phyloP scores from a whole-genome alignment of 2,113 vertebrate species.

The Daphoenositta chrysoptera region DNA sequence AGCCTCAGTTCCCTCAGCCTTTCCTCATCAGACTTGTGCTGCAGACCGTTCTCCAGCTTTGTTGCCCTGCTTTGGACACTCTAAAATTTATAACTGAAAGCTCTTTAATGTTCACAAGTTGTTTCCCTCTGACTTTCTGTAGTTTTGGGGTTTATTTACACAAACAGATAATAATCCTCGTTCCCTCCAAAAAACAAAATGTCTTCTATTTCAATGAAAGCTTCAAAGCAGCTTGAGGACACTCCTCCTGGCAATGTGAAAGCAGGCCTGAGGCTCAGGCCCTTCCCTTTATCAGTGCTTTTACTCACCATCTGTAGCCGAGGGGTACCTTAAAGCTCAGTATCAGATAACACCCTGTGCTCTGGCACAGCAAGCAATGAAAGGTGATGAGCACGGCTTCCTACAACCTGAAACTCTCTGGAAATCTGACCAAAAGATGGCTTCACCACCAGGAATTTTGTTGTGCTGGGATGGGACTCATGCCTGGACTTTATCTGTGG shows the following conservation, averaged over 20 bases:
- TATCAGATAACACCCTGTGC: neutral
- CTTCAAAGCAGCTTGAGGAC: neutral
- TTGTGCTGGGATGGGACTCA: neutral
- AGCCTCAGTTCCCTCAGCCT: neutral
- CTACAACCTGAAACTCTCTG: neutral
- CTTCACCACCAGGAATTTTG: neutral
- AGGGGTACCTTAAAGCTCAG: neutral
- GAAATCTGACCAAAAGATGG: neutral
- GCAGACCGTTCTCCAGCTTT: neutral
- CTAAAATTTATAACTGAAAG: neutral
- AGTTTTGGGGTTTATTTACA: neutral
- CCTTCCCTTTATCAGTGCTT: neutral
- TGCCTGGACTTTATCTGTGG: neutral
- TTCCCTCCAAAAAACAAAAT: neutral
- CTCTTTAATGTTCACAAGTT: neutral
- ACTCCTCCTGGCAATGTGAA: neutral
- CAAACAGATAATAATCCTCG: neutral
- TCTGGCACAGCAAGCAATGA: neutral
- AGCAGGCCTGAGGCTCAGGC: neutral
- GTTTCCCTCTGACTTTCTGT: neutral
- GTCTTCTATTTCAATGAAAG: neutral
- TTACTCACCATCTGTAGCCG: neutral
- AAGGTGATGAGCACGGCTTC: neutral
- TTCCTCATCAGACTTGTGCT: neutral
- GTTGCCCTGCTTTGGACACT: neutral